Percentiles rank a stretch among this genome's conserved stretches.
These are phyloP conservation scores for Gila robusta DNA, from an alignment of 2,797 vertebrate genomes.

Conservation along the genomic window DNA sequence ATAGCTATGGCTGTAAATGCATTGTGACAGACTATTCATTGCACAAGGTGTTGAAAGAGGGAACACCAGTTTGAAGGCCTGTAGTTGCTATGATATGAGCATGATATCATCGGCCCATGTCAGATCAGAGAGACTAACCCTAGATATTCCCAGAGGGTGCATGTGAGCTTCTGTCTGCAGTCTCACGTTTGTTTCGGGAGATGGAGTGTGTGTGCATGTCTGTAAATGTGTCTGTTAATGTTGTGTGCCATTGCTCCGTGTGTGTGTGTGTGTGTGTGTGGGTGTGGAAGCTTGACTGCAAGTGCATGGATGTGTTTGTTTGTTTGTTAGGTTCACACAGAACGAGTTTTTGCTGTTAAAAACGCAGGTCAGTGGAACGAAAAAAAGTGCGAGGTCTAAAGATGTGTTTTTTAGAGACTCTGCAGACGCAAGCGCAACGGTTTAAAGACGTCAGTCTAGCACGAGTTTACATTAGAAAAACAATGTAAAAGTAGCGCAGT, in stretches of 20 bases:
- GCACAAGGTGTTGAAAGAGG: background rate
- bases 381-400: too few relatives aligned
- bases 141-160: constrained; percentile 56
- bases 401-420: too few relatives aligned
- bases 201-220: constrained; percentile 22
- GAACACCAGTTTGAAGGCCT: background rate
- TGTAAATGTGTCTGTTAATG: constrained; percentile 26
- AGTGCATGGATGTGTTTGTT: constrained; percentile 41
- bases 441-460: background rate
- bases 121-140: background rate
- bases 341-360: background rate
- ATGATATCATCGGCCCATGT: constrained; percentile 3
- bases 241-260: constrained; percentile 26
- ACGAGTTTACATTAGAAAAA: background rate
- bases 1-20: constrained; percentile 32
- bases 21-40: constrained; percentile 1
- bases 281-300: constrained; percentile 26
- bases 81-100: constrained; percentile 11
- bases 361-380: too few relatives aligned
- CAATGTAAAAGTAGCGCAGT: background rate
- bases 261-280: background rate
- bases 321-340: constrained; percentile 4
- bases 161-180: constrained; percentile 64
- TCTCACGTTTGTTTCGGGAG: constrained; percentile 52
- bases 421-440: too few relatives aligned